These are phyloP conservation scores for Trachemys scripta DNA, from an alignment of 2,113 vertebrate genomes.

Conservation along the genomic window DNA sequence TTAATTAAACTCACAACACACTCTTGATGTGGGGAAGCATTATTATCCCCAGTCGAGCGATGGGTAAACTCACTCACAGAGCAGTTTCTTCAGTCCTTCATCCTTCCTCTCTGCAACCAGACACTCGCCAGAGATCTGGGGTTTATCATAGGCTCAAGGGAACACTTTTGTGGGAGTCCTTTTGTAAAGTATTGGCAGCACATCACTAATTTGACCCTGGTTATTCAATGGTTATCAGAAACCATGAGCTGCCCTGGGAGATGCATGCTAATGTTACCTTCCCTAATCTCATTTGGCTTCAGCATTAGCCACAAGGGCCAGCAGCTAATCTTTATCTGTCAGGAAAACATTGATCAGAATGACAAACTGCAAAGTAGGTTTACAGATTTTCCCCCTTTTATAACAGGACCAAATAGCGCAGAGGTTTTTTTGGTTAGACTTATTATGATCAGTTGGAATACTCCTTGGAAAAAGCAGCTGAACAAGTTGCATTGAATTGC, in stretches of 20 bases:
- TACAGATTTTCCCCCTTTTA: slow-evolving; percentile 27
- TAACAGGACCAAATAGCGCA: neutral
- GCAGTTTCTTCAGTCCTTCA: neutral
- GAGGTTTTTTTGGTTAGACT: neutral
- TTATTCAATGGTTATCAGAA: slow-evolving; percentile 38
- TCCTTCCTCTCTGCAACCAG: neutral
- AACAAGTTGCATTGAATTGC: slow-evolving; percentile 22
- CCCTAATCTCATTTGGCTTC: slow-evolving; percentile 36
- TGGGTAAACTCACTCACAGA: neutral
- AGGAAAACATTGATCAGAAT: slow-evolving; percentile 38
- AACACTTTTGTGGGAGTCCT: neutral
- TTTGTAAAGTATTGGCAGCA: neutral
- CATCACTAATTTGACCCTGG: neutral
- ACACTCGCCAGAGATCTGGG: neutral
- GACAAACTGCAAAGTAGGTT: slow-evolving; percentile 53
- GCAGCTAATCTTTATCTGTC: slow-evolving; percentile 39
- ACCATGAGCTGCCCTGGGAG: slow-evolving; percentile 13
- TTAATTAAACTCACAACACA: neutral
- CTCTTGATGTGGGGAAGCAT: neutral
- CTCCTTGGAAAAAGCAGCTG: slow-evolving; percentile 29
- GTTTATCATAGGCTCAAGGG: neutral
- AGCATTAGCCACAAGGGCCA: slow-evolving; percentile 14
- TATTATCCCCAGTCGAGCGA: neutral
- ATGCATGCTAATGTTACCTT: slow-evolving; percentile 7
- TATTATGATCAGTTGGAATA: slow-evolving; percentile 45